These are phyloP conservation scores for Phoebastria nigripes DNA, from an alignment of 2,797 vertebrate species.

Conservation along the genomic window DNA sequence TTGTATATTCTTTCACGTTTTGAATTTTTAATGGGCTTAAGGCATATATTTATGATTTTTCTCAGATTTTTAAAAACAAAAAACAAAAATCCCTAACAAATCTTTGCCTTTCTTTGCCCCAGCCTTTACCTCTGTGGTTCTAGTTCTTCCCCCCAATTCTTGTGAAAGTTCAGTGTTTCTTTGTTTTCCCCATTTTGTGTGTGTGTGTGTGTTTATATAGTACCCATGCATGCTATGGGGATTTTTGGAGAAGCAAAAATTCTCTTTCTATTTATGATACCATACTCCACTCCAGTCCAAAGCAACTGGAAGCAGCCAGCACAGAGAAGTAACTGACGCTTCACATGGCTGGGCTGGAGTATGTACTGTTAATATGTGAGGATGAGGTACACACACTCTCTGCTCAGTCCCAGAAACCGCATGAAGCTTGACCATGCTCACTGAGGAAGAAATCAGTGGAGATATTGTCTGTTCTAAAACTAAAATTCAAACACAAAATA, in stretches of 20 bases:
- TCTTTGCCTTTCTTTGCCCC: background rate
- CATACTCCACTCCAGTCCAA: background rate
- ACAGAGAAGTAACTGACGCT: background rate
- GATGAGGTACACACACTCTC: background rate
- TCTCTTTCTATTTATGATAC: background rate
- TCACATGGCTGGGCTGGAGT: background rate
- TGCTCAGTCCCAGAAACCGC: background rate
- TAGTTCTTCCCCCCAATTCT: background rate
- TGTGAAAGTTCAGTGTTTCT: background rate
- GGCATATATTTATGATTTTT: background rate
- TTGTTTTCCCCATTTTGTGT: background rate
- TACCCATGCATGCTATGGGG: background rate
- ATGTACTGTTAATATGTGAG: background rate
- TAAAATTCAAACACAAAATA: background rate
- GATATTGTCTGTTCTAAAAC: background rate
- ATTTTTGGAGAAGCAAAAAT: background rate
- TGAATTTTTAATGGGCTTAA: background rate
- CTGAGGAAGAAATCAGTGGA: background rate
- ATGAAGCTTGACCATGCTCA: background rate
- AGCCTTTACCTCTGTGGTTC: background rate
- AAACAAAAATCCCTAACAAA: accelerated
- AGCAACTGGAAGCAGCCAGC: background rate
- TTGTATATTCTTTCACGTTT: background rate
- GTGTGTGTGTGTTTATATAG: no score
- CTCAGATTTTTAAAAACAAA: background rate